Evolutionary conservation across 2,888 invertebrate species (phyloP).

Genomic region (Ennomos erosarius): DNA sequence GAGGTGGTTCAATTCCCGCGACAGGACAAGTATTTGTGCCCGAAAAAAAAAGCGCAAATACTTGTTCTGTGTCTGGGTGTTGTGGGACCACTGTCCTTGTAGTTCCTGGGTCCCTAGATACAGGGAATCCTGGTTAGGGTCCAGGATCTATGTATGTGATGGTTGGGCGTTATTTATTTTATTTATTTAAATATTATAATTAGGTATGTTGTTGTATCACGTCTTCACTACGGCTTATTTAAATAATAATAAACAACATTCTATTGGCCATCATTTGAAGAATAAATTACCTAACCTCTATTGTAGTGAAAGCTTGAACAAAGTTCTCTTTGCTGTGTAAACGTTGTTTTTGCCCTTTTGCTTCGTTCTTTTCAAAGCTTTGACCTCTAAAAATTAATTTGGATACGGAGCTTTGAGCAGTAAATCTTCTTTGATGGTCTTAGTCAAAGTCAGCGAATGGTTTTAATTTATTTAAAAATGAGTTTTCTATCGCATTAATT

Average conservation of each 20-base stretch:
- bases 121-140: no score
- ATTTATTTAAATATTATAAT: no score
- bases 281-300: neutral
- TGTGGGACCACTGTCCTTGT: no score
- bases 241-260: constrained; percentile 6
- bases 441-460: constrained; percentile 13
- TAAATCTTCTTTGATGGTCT: constrained; percentile 29
- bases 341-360: constrained; percentile 2
- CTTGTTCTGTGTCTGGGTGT: no score
- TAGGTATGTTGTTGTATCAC: constrained; percentile 19
- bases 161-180: no score
- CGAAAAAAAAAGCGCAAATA: no score
- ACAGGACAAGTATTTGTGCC: no score
- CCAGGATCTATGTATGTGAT: no score
- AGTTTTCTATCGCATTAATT: constrained; percentile 21
- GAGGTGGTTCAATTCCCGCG: no score
- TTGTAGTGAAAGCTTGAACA: constrained; percentile 1
- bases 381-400: constrained; percentile 11
- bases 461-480: constrained; percentile 17
- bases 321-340: constrained; percentile 3
- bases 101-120: no score
- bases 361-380: constrained; percentile 3
- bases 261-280: constrained; percentile 11
- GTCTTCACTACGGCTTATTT: constrained; percentile 15
- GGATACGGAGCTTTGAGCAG: constrained; percentile 17